Percentiles rank a stretch among this genome's conserved stretches.
phyloP scores from a whole-genome alignment of 2,888 invertebrate species.

The Linhomoeus sp. region DNA sequence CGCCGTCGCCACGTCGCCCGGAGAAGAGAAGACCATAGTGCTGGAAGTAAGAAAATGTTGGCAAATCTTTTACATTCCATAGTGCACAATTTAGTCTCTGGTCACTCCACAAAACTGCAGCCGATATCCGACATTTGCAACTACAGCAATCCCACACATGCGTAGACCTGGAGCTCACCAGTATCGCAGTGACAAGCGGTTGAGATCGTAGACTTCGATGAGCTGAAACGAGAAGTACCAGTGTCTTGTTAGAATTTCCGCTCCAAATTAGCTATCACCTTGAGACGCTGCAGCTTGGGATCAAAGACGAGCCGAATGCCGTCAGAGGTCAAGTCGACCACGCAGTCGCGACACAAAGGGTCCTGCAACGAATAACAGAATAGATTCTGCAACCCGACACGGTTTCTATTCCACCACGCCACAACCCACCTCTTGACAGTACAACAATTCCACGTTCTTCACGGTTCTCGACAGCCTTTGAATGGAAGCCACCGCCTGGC shows the following conservation, averaged over 20 bases:
- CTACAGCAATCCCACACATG: not conserved
- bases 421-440: constrained; percentile 15
- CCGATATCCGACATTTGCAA: too few species aligned
- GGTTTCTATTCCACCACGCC: not conserved
- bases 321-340: constrained; percentile 85
- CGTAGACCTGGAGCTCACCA: constrained; percentile 43
- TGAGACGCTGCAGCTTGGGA: constrained; percentile 74
- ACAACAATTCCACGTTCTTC: constrained; percentile 16
- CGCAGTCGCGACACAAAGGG: constrained; percentile 79
- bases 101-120: too few species aligned
- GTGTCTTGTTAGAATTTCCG: too few species aligned
- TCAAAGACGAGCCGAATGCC: constrained; percentile 92
- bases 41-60: constrained; percentile 17
- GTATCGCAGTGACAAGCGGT: constrained; percentile 84
- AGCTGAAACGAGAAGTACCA: too few species aligned
- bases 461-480: constrained; percentile 16
- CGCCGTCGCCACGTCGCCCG: constrained; percentile 81
- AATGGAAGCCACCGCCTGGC: constrained; percentile 17
- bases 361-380: constrained; percentile 43
- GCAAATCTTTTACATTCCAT: too few species aligned
- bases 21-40: constrained; percentile 40
- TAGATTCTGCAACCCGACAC: not conserved
- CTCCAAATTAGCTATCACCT: too few species aligned
- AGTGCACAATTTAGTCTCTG: too few species aligned
- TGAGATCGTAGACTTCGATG: constrained; percentile 94